Conservation (phyloP, 2,113 vertebrate genomes). For the Heptranchias perlo region DNA sequence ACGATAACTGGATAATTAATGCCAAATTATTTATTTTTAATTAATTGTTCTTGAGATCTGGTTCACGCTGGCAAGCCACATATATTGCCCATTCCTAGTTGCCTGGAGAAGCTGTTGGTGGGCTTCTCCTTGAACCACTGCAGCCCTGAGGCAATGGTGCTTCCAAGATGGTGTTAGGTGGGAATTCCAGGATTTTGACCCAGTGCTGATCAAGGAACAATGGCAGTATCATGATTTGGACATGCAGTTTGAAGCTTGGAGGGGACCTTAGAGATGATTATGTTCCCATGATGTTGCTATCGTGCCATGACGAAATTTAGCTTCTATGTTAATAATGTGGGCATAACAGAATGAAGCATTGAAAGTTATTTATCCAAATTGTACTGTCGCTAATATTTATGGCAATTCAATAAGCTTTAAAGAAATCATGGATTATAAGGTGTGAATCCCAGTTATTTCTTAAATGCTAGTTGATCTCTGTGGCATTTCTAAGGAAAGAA, state of each 20-base stretch:
- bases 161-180: neutral
- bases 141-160: neutral
- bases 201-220: neutral
- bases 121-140: neutral
- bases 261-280: neutral
- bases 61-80: neutral
- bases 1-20: neutral
- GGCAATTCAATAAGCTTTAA: neutral
- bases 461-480: no score
- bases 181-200: neutral
- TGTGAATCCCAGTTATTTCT: neutral
- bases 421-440: neutral
- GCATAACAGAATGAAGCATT: neutral
- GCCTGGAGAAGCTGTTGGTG: neutral
- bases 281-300: neutral
- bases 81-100: neutral
- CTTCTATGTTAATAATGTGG: neutral
- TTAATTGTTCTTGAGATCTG: neutral
- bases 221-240: neutral
- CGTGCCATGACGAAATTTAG: neutral
- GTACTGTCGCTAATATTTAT: neutral
- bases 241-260: neutral
- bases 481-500: no score
- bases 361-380: neutral
- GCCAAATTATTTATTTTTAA: neutral